A percentile compares a stretch with the other conserved stretches of the same genome.
These are phyloP conservation scores for Sesia bembeciformis DNA, from an alignment of 2,888 invertebrate species.

Conservation along the genomic window DNA sequence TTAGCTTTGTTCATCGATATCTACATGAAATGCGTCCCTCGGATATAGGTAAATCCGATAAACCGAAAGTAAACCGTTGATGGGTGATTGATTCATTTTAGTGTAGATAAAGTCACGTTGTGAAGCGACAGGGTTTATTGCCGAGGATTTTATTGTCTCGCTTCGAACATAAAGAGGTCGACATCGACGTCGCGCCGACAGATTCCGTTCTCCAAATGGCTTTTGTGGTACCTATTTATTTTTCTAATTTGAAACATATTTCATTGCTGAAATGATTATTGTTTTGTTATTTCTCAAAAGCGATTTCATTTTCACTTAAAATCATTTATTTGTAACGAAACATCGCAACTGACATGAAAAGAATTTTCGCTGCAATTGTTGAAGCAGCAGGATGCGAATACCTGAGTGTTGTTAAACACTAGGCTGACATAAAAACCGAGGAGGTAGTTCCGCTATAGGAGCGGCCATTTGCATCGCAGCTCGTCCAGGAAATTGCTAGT, in stretches of 20 bases:
- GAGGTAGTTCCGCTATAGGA: slow-evolving; percentile 24
- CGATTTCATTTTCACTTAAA: too few relatives aligned
- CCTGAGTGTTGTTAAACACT: slow-evolving; percentile 10
- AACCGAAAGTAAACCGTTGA: background rate
- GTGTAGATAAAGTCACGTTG: background rate
- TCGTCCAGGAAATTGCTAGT: slow-evolving; percentile 37
- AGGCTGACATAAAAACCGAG: slow-evolving; percentile 9
- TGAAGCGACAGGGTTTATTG: background rate
- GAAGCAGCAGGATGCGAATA: slow-evolving; percentile 4
- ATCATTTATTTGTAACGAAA: too few relatives aligned
- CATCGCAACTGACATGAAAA: too few relatives aligned
- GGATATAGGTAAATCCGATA: too few relatives aligned
- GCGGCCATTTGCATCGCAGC: slow-evolving; percentile 37
- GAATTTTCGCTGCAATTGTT: background rate
- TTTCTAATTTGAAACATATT: background rate
- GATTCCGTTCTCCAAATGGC: background rate
- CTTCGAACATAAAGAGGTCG: background rate
- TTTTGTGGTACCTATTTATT: background rate
- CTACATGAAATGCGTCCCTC: too few relatives aligned
- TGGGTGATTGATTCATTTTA: slow-evolving; percentile 1
- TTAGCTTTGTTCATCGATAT: too few relatives aligned
- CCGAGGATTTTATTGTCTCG: background rate
- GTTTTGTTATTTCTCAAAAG: too few relatives aligned
- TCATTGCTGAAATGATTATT: too few relatives aligned
- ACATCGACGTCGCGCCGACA: background rate